phyloP scores from a whole-genome alignment of 1,140 invertebrate genomes.

The Fopius arisanus region DNA sequence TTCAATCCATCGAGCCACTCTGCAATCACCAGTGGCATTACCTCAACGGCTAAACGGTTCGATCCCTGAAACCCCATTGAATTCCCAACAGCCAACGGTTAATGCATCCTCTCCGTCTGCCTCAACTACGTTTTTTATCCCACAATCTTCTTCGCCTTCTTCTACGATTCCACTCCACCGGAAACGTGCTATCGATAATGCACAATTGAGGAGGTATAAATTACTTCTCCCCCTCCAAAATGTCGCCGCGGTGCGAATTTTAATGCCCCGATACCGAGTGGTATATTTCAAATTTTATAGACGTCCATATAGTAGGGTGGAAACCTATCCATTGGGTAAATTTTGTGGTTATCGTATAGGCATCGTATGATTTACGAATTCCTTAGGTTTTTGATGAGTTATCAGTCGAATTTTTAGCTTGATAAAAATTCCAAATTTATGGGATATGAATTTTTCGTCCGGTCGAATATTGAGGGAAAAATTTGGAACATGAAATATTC shows the following conservation, averaged over 20 bases:
- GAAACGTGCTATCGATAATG: slow-evolving; percentile 17
- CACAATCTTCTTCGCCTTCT: neutral
- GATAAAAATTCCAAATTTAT: too few relatives aligned
- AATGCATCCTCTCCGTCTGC: neutral
- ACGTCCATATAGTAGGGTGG: neutral
- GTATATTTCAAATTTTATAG: slow-evolving; percentile 11
- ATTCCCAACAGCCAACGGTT: slow-evolving; percentile 1
- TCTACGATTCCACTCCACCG: neutral
- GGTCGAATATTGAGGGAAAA: too few relatives aligned
- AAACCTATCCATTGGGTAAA: neutral
- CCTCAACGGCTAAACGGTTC: slow-evolving; percentile 11
- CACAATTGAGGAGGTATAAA: slow-evolving; percentile 23
- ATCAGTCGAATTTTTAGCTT: too few relatives aligned
- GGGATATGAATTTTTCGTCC: too few relatives aligned
- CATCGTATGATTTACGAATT: neutral
- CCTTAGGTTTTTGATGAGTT: neutral
- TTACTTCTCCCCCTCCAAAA: slow-evolving; percentile 22
- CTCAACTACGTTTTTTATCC: neutral
- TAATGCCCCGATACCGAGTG: slow-evolving; percentile 18
- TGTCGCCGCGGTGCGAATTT: slow-evolving; percentile 31
- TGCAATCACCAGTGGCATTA: neutral
- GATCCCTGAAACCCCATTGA: neutral
- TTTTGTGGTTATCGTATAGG: neutral
- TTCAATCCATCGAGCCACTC: slow-evolving; percentile 18
- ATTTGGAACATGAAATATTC: too few relatives aligned